Evolutionary conservation across 2,113 vertebrate genomes (phyloP).

Genomic region (Struthidea cinerea): DNA sequence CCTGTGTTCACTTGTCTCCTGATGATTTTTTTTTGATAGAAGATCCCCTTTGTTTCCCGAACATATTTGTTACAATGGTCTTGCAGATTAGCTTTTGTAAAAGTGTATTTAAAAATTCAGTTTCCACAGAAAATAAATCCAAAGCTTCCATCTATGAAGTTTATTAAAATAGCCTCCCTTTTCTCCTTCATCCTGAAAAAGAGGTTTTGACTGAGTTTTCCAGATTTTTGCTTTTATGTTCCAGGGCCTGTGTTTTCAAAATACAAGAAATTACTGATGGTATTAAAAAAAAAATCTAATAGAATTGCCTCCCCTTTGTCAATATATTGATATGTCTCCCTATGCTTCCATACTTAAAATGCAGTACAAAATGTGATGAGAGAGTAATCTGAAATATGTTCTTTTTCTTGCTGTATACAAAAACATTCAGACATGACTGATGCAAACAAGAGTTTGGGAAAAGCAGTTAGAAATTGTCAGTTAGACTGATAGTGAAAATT

Average conservation of each 20-base stretch:
- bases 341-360: not conserved
- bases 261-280: not conserved
- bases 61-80: not conserved
- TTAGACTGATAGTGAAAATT: not conserved
- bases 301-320: not conserved
- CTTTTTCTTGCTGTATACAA: not conserved
- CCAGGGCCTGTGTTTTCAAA: not conserved
- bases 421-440: not conserved
- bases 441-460: not conserved
- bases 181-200: not conserved
- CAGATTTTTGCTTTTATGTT: not conserved
- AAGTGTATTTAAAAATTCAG: not conserved
- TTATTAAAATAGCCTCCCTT: not conserved
- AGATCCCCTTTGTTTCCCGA: not conserved
- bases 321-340: not conserved
- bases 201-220: not conserved
- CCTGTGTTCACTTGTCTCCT: not conserved
- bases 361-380: not conserved
- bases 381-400: not conserved
- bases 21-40: not conserved
- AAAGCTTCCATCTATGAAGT: not conserved
- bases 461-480: not conserved
- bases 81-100: not conserved
- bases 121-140: not conserved
- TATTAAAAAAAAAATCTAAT: not conserved